Evolutionary conservation across 2,888 invertebrate genomes (phyloP), one percentile per base, ranked within the genome.

Genomic region (Synanthedon andrenaeformis): DNA sequence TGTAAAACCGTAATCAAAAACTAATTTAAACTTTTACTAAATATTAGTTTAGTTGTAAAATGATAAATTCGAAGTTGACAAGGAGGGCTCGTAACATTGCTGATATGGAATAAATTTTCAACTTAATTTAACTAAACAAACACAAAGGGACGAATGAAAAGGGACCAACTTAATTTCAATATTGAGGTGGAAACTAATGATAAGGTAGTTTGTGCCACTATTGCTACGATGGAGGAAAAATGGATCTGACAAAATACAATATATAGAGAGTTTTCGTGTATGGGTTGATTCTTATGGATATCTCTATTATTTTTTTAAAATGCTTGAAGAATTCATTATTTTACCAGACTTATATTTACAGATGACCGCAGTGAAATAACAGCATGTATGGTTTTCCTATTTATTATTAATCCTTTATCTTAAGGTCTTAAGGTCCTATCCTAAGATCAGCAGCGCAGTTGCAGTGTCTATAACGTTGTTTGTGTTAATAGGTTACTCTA

Each of bases 91-190:
- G 67, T 49, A 62, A 65, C 68, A 70, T 66, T 70, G 76, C 79
- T 79, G 80, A 85, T 83, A 80, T 72, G 78, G 85, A 83, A 86
- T 87, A 86, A 82, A 87, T 86, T 86, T 86, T 86, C 86, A 84
- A 85, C 85, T 85, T 84, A 85, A 87, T 86, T 86, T 86, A 85
- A 83, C 85, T 79, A 81, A 66, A 76, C 82, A 83, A 85, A 84
- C 85, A 84, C 72, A 77, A 78, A 82, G 35, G 83, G 80, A 76
- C 66, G 70, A 61, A 72, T 71, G 66, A 69, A 74, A 78, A 82
- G 82, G 85, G 85, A 71, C 79, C 67, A 71, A 81, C 81, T 82
- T 78, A 70, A 80, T 83, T 81, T 76, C 72, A 73, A 76, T 77
- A 82, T 79, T 77, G 79, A 83, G 76, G 83, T 84, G 83, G 81